Evolutionary conservation across 1,140 invertebrate species (phyloP).

Genomic region (Drosophila nebulosa): DNA sequence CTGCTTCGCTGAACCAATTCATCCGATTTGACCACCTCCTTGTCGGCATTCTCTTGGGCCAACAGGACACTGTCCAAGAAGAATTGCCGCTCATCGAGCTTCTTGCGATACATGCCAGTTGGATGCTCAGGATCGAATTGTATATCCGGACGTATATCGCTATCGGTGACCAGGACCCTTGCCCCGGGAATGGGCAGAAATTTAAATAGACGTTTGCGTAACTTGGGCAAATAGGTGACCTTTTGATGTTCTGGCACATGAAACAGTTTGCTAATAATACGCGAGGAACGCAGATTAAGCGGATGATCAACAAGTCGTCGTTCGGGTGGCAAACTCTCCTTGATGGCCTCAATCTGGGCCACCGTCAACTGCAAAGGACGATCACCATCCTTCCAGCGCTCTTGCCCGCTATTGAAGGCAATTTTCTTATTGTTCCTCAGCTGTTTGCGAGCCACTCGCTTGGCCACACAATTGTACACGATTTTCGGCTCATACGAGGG

Average conservation of each 20-base stretch:
- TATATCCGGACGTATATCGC: slow-evolving; percentile 54
- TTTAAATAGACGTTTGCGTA: slow-evolving; percentile 68
- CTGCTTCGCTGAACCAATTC: neutral
- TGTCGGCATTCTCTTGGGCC: slow-evolving; percentile 14
- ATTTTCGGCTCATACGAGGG: slow-evolving; percentile 39
- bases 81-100: slow-evolving; percentile 42
- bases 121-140: slow-evolving; percentile 52
- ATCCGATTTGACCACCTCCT: neutral
- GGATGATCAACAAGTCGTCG: slow-evolving; percentile 48
- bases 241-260: slow-evolving; percentile 54
- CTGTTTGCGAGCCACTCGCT: slow-evolving; percentile 54
- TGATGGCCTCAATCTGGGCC: slow-evolving; percentile 53
- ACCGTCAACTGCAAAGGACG: slow-evolving; percentile 45
- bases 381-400: slow-evolving; percentile 61
- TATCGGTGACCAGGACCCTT: slow-evolving; percentile 63
- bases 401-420: slow-evolving; percentile 65
- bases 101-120: slow-evolving; percentile 41
- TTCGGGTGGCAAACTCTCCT: slow-evolving; percentile 44
- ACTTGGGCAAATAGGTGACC: slow-evolving; percentile 50
- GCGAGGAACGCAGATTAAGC: slow-evolving; percentile 16
- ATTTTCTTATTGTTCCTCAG: slow-evolving; percentile 74
- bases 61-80: slow-evolving; percentile 46
- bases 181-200: slow-evolving; percentile 65
- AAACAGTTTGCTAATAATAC: slow-evolving; percentile 25
- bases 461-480: slow-evolving; percentile 60